Evolutionary conservation across 2,888 invertebrate genomes (phyloP), one percentile per base, ranked within the genome.

Genomic region (Hoplodrina ambigua): DNA sequence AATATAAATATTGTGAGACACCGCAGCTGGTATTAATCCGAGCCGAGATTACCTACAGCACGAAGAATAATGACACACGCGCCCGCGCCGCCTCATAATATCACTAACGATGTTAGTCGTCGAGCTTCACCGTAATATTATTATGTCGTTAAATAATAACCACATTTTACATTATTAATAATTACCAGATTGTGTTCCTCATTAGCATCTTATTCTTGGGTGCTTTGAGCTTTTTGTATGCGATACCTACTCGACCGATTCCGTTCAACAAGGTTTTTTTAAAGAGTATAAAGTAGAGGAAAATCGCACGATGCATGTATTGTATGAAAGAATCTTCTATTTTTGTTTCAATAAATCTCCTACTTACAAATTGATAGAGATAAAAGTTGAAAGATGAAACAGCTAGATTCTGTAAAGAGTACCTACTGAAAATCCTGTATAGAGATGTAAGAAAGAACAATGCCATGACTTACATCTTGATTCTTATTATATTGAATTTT

Each of bases 1-100:
- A 92, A 90, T 92, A 91, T 91, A 90, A 92, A 91, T 91, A 91
- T 90, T 88, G 87, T 91, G 92, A 89, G 91, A 92, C 88, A 88
- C 81, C 86, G 78, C 91, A 90, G 89, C 89, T 88, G 90, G 82
- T 84, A 78, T 82, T 90, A 90, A 91, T 90, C 87, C 86, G 71
- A 68, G 66, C 66, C 73, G 85, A 86, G 87, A 87, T 87, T 88
- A 88, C 82, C 72, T 71, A 72, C 55, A 85, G 85, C 84, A 85
- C 77, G 72, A 68, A 70, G 78, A 79, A 82, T 86, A 85, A 89
- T 85, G 87, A 68, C 57, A 85, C 78, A 85, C 80, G 81, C 83
- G 77, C 79, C 77, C 33, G 73, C 79, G 73, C 68, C 74, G 69
- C 71, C 78, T 79, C 81, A 81, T 83, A 72, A 81, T 69, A 59